These are phyloP conservation scores for Hypsibius dujardini DNA, from an alignment of 1,140 invertebrate species.

Conservation along the genomic window DNA sequence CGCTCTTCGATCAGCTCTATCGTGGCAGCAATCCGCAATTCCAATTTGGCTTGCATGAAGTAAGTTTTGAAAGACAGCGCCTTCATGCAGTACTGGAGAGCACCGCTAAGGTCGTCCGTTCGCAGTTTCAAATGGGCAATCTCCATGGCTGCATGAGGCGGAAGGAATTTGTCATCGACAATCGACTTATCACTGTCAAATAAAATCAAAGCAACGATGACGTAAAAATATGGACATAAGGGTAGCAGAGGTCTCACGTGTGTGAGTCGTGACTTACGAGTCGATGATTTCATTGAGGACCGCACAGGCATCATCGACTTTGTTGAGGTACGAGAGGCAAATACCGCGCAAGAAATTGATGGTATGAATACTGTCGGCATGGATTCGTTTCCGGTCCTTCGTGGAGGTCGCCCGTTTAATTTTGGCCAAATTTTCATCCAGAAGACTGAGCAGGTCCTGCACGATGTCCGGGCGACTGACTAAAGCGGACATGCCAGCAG, in stretches of 20 bases:
- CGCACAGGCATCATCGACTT: not conserved
- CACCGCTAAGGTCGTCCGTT: not conserved
- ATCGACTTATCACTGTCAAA: not conserved
- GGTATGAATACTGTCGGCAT: not conserved
- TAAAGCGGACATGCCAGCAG: not conserved
- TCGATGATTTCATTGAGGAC: not conserved
- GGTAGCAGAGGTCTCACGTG: not conserved
- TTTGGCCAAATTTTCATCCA: not conserved
- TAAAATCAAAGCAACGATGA: not conserved
- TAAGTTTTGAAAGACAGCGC: constrained; percentile 13
- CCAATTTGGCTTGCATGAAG: constrained; percentile 12
- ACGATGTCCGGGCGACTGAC: not conserved
- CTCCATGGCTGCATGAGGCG: not conserved
- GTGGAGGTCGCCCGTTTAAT: not conserved
- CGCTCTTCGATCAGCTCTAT: constrained; percentile 11
- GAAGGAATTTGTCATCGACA: constrained; percentile 6
- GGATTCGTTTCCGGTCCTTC: not conserved
- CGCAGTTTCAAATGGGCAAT: not conserved
- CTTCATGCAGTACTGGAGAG: not conserved
- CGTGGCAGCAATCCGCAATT: not conserved
- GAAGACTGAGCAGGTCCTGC: not conserved
- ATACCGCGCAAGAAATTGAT: constrained; percentile 12
- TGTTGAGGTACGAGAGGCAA: not conserved
- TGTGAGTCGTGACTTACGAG: not conserved
- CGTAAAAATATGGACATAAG: not conserved